Base-by-base conservation (phyloP, 1,140 invertebrate genomes). In the Drosophila nasuta region DNA sequence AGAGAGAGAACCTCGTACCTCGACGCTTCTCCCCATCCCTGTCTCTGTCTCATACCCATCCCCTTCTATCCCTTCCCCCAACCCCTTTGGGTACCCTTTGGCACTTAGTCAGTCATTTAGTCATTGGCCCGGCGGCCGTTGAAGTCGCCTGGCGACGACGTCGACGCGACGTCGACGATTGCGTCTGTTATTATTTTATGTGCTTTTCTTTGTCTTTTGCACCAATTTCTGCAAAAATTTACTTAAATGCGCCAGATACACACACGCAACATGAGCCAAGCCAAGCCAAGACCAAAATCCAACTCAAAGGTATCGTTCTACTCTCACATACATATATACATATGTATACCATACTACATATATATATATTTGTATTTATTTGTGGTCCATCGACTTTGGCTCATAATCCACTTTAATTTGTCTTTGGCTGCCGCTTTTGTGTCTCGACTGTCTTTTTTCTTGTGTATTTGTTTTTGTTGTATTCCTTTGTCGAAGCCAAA, bases 81-180 rank as follows among this genome's bases (percentile, higher is more conserved):
- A 6, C 57, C 52, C 62, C 46, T 48, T n/a, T 48, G 20, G 20
- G 3, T 63, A 81, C 58, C 75, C 80, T 82, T 87, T 88, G 83
- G 83, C 83, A 87, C 83, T 87, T 89, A 87, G 83, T 87, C 83
- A 87, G 83, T 88, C 83, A 87, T 87, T 87, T 87, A 88, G 83
- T 88, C 83, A 87, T 87, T 87, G 83, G 83, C 77, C 77, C 66
- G 52, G 46, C 71, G 58, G 65, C 52, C 38, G 43, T 49, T 54
- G 56, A 7, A 62, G 64, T 68, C 41, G 63, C 46, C 49, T n/a
- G 52, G 58, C 60, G 60, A 76, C 59, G 57, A 28, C 60, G 59
- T 72, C 74, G 66, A 25, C 60, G 59, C 59, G 57, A 28, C 60
- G 59, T 72, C 74, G 66, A 25, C 20, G 81, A 74, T 85, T 81